Base-by-base conservation (phyloP, 2,797 vertebrate species). In the Thunnus albacares region DNA sequence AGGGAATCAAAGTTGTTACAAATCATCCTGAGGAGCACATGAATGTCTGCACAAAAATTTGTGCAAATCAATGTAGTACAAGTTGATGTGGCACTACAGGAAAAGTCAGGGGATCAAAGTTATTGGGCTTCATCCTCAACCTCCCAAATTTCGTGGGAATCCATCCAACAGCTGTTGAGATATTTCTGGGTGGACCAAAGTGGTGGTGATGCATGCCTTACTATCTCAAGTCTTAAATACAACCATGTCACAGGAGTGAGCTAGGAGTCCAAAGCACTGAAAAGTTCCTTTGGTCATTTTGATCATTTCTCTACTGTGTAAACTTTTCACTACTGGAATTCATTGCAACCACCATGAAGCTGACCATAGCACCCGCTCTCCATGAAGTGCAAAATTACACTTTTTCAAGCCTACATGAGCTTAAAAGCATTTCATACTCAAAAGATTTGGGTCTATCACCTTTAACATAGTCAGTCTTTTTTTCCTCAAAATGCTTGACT, bases 271-370 rank as follows among this genome's bases (percentile, higher is more conserved):
- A 30, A 30, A n/a, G 47, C 12, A 12, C 38, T 38, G 11, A 38
- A 38, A 38, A 38, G 9, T 38, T 38, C 2, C 9, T 38, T 38
- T 38, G 38, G 38, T 38, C 35, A 38, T 10, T 38, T 38, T 38
- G 35, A 38, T 38, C 10, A 38, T 38, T 38, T 38, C 35, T 38
- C 35, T 8, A 9, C 35, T 38, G 35, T 38, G 35, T 38, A 41
- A 66, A 66, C 30, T 15, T 35, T 28, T 70, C 55, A 30, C 30
- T 6, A 30, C 30, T 41, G 59, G 22, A 62, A 53, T 49, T 59
- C 28, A 49, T 6, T 38, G 41, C 55, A 70, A 22, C 33, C 22
- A 26, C n/a, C 45, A 22, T 24, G 38, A 49, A 10, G 56, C n/a
- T 51, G 28, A 52, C 57, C 47, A 60, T 14, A 69, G 66, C 30